These are phyloP conservation scores for Eledona agricola DNA, from an alignment of 2,888 invertebrate species.

Conservation along the genomic window DNA sequence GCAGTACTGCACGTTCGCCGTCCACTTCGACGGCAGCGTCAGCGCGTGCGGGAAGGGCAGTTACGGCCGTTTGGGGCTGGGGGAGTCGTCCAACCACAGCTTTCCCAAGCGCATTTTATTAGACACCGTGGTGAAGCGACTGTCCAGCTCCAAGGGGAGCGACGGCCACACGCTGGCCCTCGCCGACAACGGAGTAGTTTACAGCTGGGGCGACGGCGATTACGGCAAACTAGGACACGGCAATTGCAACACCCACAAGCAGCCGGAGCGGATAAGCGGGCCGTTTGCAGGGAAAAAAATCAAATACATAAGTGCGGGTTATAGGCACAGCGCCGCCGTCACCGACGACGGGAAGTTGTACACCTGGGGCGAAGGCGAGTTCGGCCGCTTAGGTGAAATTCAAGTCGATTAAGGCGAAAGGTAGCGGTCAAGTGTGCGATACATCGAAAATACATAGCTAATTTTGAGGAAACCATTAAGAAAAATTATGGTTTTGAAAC, in stretches of 20 bases:
- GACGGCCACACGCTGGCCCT: slow-evolving; percentile 68
- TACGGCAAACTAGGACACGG: slow-evolving; percentile 69
- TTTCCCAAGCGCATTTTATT: slow-evolving; percentile 67
- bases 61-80: slow-evolving; percentile 71
- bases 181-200: slow-evolving; percentile 65
- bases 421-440: no score
- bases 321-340: slow-evolving; percentile 68
- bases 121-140: slow-evolving; percentile 63
- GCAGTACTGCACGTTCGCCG: slow-evolving; percentile 71
- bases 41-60: slow-evolving; percentile 72
- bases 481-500: no score
- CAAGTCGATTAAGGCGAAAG: no score
- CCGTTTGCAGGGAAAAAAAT: slow-evolving; percentile 63
- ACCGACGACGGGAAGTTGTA: slow-evolving; percentile 67
- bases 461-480: no score
- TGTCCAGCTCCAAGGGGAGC: slow-evolving; percentile 68
- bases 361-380: slow-evolving; percentile 70
- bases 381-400: slow-evolving; percentile 67
- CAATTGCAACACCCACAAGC: slow-evolving; percentile 65
- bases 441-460: no score
- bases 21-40: slow-evolving; percentile 67
- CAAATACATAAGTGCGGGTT: slow-evolving; percentile 66
- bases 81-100: slow-evolving; percentile 70
- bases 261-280: slow-evolving; percentile 66
- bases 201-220: slow-evolving; percentile 70